phyloP scores from a whole-genome alignment of 37 sponge, comb jelly and placozoan species.

The Agelas oroides region DNA sequence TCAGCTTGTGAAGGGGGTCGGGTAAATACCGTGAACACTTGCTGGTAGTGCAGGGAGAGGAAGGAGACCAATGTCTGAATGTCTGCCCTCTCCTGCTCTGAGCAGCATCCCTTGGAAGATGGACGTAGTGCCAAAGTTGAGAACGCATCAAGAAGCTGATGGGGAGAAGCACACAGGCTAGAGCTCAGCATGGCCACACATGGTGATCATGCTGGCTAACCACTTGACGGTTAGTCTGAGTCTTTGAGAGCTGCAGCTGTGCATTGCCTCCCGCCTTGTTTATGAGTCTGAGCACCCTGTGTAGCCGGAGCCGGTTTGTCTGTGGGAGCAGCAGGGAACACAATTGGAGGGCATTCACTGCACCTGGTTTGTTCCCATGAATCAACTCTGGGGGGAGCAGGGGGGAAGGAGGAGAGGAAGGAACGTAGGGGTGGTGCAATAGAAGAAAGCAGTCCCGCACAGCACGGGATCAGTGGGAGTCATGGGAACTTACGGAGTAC shows the following conservation, averaged over 20 bases:
- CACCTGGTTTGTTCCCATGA: background rate
- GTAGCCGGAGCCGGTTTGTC: slow-evolving; percentile 36
- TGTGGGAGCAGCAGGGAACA: slow-evolving; percentile 57
- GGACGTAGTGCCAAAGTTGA: background rate
- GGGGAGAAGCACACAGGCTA: background rate
- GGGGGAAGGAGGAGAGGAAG: background rate
- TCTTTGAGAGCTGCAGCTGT: slow-evolving; percentile 39
- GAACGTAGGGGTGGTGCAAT: no score
- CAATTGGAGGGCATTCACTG: slow-evolving; percentile 55
- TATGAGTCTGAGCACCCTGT: slow-evolving; percentile 53
- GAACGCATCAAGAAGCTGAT: no score
- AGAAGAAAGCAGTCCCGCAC: background rate
- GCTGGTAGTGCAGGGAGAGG: slow-evolving; percentile 62
- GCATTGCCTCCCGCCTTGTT: slow-evolving; percentile 47
- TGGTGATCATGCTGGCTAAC: no score
- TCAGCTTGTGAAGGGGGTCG: no score
- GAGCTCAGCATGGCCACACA: no score
- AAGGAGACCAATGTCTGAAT: slow-evolving; percentile 31
- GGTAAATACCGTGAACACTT: slow-evolving; percentile 61
- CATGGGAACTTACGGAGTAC: slow-evolving; percentile 25
- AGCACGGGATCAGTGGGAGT: background rate
- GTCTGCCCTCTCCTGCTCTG: background rate
- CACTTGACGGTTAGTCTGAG: slow-evolving; percentile 24
- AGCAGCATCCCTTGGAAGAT: background rate
- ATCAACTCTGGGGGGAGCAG: slow-evolving; percentile 15